Base-by-base conservation (phyloP, 2,888 invertebrate species). In the Idaea straminata region DNA sequence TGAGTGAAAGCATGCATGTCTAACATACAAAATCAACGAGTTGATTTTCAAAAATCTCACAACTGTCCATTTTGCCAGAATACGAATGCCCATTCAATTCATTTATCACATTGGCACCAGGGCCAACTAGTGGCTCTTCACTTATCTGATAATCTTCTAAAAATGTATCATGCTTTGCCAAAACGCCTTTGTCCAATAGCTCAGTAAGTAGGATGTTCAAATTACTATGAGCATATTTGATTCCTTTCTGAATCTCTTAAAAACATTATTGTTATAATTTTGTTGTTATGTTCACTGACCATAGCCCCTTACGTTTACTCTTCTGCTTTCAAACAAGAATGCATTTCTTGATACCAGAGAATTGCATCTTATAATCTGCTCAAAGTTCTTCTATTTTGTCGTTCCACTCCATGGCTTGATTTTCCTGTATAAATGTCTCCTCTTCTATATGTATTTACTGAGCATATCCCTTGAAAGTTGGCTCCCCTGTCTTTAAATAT, bases 401-500 rank as follows among this genome's bases (percentile, higher is more conserved):
- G 6, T 5, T 38, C 16, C 73, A 75, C 72, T 91, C 91, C 25
- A 88, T 84, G 4, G 57, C 62, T 15, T 84, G 73, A 61, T 89
- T 79, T 16, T 72, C 67, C 59, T 82, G 77, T 64, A 89, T 85
- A 70, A 91, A 91, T 0, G 71, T 47, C n/a, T n/a, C n/a, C n/a
- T n/a, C n/a, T n/a, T n/a, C n/a, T n/a, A n/a, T n/a, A n/a, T n/a
- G n/a, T n/a, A n/a, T n/a, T n/a, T n/a, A 1, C 66, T 69, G 5
- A 86, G 80, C 87, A 90, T 86, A 0, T 87, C 0, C 86, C 85
- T 6, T 81, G 62, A 0, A 87, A 75, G 66, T 91, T 91, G 0
- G 87, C 87, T 0, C 91, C 91, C 72, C 87, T 76, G 0, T 91
- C 92, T 77, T 91, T 91, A 64, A 91, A 91, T 4, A 91, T 64